Evolutionary conservation across 2,888 invertebrate species (phyloP).

Genomic region (Esperia sulphurella): DNA sequence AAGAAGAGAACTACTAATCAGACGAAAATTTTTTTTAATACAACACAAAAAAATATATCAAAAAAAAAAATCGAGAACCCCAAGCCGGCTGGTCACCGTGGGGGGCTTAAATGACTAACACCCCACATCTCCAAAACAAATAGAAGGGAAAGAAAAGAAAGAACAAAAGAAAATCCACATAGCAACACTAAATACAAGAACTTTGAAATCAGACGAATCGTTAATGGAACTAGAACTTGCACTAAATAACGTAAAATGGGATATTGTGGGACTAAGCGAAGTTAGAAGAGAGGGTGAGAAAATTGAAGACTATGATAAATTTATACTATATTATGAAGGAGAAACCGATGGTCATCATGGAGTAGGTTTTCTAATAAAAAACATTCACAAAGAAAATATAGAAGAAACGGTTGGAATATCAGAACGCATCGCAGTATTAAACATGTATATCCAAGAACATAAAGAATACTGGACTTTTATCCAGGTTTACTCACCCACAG

Average conservation of each 20-base stretch:
- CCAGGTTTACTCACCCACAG: conserved; percentile 14
- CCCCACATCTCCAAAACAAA: neutral
- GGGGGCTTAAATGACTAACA: too few relatives aligned
- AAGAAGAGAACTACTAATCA: too few relatives aligned
- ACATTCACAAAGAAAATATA: conserved; percentile 5
- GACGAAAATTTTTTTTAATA: too few relatives aligned
- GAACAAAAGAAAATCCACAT: neutral
- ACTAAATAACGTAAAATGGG: conserved; percentile 9
- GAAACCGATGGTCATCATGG: conserved; percentile 11
- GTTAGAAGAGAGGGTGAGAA: too few relatives aligned
- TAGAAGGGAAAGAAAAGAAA: neutral
- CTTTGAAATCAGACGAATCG: neutral
- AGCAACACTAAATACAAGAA: neutral
- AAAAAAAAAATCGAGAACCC: neutral
- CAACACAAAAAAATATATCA: neutral
- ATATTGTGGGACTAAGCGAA: too few relatives aligned
- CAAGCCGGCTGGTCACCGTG: conserved; percentile 3
- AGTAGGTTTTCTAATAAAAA: conserved; percentile 14
- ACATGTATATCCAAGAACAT: too few relatives aligned
- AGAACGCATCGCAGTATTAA: too few relatives aligned
- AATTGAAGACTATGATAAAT: conserved; percentile 12
- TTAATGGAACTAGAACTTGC: conserved; percentile 10
- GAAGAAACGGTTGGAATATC: too few relatives aligned
- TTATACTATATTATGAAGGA: conserved; percentile 12
- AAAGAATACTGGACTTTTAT: conserved; percentile 4